Percentiles rank a stretch among this genome's conserved stretches.
phyloP scores from a whole-genome alignment of 2,888 invertebrate genomes.

The Andricus curvator region DNA sequence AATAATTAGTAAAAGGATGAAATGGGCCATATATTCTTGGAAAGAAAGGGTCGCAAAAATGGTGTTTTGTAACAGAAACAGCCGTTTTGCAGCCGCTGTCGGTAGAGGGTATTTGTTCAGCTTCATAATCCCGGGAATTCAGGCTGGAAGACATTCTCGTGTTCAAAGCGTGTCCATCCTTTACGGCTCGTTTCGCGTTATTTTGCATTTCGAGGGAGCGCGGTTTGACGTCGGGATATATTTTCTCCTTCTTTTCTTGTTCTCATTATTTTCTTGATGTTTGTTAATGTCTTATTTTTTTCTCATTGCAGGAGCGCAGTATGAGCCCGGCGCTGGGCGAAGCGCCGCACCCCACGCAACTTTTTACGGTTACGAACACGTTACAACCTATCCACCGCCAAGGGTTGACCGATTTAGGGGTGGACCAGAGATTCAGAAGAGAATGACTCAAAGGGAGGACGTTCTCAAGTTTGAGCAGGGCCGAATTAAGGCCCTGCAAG shows the following conservation, averaged over 20 bases:
- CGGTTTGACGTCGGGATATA: conserved; percentile 20
- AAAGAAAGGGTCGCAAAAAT: background rate
- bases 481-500: conserved; percentile 96
- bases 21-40: background rate
- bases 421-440: conserved; percentile 81
- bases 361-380: conserved; percentile 55
- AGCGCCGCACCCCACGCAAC: conserved; percentile 71
- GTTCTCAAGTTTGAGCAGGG: conserved; percentile 97
- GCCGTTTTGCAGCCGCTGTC: background rate
- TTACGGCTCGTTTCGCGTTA: conserved; percentile 29
- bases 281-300: conserved; percentile 8
- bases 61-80: background rate
- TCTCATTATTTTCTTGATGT: conserved; percentile 34
- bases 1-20: background rate
- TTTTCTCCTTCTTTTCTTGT: conserved; percentile 10
- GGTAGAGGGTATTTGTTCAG: conserved; percentile 10
- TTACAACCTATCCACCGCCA: conserved; percentile 56
- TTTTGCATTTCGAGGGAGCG: conserved; percentile 24
- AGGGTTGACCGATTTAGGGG: conserved; percentile 63
- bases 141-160: conserved; percentile 17
- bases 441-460: conserved; percentile 95
- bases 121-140: conserved; percentile 14
- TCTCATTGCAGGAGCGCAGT: conserved; percentile 71
- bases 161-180: conserved; percentile 12
- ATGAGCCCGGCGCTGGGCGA: conserved; percentile 76